Base-by-base conservation (phyloP, 2,888 invertebrate species). In the Volucella inflata region DNA sequence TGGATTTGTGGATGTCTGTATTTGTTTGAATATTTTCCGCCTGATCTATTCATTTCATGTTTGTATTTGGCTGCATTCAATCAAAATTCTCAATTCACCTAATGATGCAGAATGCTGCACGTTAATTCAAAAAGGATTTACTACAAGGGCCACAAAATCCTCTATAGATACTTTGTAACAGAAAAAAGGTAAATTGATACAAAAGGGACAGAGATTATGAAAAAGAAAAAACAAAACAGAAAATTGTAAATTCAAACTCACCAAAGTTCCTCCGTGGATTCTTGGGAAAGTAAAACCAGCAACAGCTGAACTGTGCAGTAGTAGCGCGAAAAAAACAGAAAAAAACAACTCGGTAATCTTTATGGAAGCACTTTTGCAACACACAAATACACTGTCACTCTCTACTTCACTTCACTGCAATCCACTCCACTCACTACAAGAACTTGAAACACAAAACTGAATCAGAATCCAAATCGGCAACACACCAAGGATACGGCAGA, bases 11-110 rank as follows among this genome's bases (percentile, higher is more conserved):
- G n/a, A n/a, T n/a, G n/a, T n/a, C n/a, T n/a, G n/a, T n/a, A n/a
- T 68, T 50, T 70, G 62, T 74, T 50, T 53, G 42, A 38, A 70
- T 42, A 84, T 60, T 71, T 74, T 79, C 70, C 67, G 67, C 79
- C 71, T 80, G 71, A 71, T 85, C 67, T 85, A 85, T 85, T 85
- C 81, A 85, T 77, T 77, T 76, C 64, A 68, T 85, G 81, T 81
- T 85, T 77, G 85, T 81, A 85, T 77, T 81, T 30, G 76, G 59
- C 53, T 64, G 68, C 81, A 77, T 72, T 85, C 85, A 85, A 85
- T 85, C 84, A 80, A 71, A 71, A 71, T 80, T 80, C 72, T 80
- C 76, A 81, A 81, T 77, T 76, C 81, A 77, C 68, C 80, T 85
- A 85, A 85, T 85, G 85, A 85, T 76, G 68, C 85, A 81, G 81